Evolutionary conservation across 2,113 vertebrate genomes (phyloP).

Genomic region (Vulpes vulpes): DNA sequence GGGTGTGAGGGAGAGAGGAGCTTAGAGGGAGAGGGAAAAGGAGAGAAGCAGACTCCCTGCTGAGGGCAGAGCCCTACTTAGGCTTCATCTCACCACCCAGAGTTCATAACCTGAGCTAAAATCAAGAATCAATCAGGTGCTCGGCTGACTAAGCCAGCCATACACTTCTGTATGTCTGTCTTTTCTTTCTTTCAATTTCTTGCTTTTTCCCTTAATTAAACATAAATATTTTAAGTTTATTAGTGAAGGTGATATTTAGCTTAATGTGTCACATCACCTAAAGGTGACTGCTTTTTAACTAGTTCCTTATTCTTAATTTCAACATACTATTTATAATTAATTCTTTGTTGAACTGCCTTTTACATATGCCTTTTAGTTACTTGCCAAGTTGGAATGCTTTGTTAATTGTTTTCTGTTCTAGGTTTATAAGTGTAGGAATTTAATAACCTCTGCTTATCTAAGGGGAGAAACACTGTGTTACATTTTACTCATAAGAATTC

Average conservation of each 20-base stretch:
- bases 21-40: neutral
- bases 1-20: too few relatives aligned
- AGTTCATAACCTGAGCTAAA: too few relatives aligned
- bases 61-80: neutral
- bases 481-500: neutral
- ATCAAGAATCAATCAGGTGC: too few relatives aligned
- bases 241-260: neutral
- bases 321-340: neutral
- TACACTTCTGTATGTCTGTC: neutral
- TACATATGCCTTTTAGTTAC: neutral
- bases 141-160: too few relatives aligned
- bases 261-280: neutral
- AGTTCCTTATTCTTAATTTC: conserved; percentile 17
- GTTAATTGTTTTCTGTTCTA: neutral
- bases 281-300: neutral
- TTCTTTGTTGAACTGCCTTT: neutral
- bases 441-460: neutral
- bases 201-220: neutral
- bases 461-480: neutral
- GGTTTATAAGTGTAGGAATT: neutral
- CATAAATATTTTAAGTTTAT: neutral
- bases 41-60: neutral
- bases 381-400: neutral
- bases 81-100: too few relatives aligned
- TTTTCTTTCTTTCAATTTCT: neutral